Evolutionary conservation across 2,797 vertebrate genomes (phyloP).

Genomic region (Vultur gryphus): DNA sequence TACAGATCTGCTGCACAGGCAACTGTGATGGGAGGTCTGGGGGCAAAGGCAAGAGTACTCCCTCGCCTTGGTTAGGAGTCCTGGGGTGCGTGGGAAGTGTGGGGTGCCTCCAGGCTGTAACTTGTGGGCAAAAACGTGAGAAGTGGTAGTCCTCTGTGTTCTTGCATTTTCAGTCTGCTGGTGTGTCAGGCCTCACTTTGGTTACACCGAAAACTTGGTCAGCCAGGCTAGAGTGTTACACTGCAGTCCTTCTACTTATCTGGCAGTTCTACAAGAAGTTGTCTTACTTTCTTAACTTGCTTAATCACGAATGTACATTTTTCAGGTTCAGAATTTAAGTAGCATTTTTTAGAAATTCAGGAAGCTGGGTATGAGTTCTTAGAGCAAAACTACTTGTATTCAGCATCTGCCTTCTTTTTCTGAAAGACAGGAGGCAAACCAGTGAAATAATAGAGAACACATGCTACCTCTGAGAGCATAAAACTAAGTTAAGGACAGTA

Average conservation of each 20-base stretch:
- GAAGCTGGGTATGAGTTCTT: not conserved
- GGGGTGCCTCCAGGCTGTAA: not conserved
- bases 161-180: not conserved
- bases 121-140: not conserved
- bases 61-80: not conserved
- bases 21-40: rapidly evolving
- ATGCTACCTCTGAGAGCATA: not conserved
- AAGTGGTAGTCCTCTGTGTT: not conserved
- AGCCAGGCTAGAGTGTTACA: not conserved
- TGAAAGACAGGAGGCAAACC: not conserved
- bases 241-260: rapidly evolving
- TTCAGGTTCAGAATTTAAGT: not conserved
- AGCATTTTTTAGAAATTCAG: not conserved
- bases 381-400: not conserved
- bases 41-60: not conserved
- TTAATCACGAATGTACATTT: not conserved
- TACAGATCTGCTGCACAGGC: not conserved
- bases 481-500: not conserved
- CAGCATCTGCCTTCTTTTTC: not conserved
- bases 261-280: not conserved
- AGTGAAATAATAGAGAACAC: not conserved
- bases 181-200: not conserved
- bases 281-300: not conserved
- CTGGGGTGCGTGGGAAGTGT: not conserved
- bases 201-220: not conserved